These are phyloP conservation scores for Bufo gargarizans DNA, from an alignment of 2,113 vertebrate species.

Conservation along the genomic window DNA sequence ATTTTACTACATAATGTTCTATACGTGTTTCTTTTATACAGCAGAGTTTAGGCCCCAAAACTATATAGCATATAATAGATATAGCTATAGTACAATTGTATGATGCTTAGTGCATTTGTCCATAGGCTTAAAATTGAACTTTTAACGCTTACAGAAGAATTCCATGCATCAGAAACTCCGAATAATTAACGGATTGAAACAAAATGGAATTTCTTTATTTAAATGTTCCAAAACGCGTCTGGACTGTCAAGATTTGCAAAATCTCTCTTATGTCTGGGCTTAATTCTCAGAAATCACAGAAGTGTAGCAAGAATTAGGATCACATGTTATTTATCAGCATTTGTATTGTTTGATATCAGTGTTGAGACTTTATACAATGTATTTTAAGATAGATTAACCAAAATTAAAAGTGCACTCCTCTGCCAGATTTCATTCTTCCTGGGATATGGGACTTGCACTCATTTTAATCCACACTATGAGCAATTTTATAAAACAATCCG, in stretches of 20 bases:
- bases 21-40: background rate
- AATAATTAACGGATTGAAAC: constrained; percentile 30
- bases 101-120: constrained; percentile 16
- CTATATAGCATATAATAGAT: background rate
- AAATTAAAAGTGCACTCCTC: background rate
- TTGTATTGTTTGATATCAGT: background rate
- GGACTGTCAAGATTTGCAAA: background rate
- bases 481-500: background rate
- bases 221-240: background rate
- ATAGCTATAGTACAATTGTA: background rate
- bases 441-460: background rate
- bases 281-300: background rate
- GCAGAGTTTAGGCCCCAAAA: background rate
- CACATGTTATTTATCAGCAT: background rate
- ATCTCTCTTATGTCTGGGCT: background rate
- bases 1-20: background rate
- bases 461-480: background rate
- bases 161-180: constrained; percentile 32
- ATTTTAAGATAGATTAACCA: background rate
- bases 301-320: background rate
- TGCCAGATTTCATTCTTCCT: too few relatives aligned
- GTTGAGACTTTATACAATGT: background rate
- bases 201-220: constrained; percentile 4
- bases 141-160: background rate
- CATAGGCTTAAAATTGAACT: background rate